Base-by-base conservation (phyloP, 2,113 vertebrate genomes). In the Tachycineta bicolor region DNA sequence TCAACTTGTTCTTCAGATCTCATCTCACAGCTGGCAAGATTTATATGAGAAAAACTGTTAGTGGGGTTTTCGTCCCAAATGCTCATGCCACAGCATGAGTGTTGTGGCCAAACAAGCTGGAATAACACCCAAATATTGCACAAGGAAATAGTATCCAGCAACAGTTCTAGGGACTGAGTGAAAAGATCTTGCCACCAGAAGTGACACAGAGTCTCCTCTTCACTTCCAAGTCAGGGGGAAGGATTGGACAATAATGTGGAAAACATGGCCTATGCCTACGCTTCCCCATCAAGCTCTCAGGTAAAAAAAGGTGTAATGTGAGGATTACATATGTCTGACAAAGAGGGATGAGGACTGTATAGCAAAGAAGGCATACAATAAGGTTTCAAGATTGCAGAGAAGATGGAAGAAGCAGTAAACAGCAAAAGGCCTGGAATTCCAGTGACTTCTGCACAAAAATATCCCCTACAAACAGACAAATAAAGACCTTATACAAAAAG, bases 81-180 rank as follows among this genome's bases (percentile, higher is more conserved):
- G 0, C 77, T 53, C 37, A 18, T 0, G 9, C 19, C 41, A 64
- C 53, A 56, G 10, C 0, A 0, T 81, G 74, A 56, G 31, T 26
- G 5, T 39, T 87, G 46, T 17, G 34, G 23, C 10, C 26, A 49
- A 64, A 68, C 43, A 68, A 63, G 12, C 26, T 78, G 26, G 55
- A 90, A 26, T 41, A 92, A 70, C 46, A 69, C 6, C 4, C 33
- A 26, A 56, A 28, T 44, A 37, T 19, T 60, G 28, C 11, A 26
- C 12, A 58, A 62, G n/a, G 23, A 69, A 65, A 34, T 22, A 43
- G 11, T 23, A 12, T 81, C 31, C 56, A 34, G 20, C 20, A 37
- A 39, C 73, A 33, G 17, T 59, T 82, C 15, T 47, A n/a, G 25
- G 46, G 22, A 49, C 39, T 79, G 47, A 56, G 62, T 6, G 4